Evolutionary conservation across 2,113 vertebrate genomes (phyloP), one percentile per base, ranked within the genome.

Genomic region (Heterotis niloticus): DNA sequence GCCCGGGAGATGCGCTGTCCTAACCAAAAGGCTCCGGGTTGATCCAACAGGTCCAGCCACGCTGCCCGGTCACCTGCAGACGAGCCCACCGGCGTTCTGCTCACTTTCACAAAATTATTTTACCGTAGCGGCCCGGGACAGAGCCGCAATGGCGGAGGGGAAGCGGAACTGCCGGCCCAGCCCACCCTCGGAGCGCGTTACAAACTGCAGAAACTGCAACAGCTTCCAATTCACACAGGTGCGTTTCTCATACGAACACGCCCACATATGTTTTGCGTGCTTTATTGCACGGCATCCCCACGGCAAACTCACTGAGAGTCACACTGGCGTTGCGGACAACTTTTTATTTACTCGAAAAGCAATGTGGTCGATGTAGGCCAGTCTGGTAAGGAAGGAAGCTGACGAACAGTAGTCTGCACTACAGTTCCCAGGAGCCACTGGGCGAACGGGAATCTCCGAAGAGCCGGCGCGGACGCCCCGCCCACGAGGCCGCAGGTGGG

Each of bases 91-190:
- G 52, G n/a, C 51, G 64, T 64, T 76, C 78, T 16, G 17, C 56
- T 76, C 65, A 34, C 65, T 66, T 81, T 71, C n/a, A n/a, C n/a
- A n/a, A n/a, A n/a, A n/a, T 64, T 75, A 69, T 64, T 72, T 44
- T 44, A 79, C 59, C 78, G 79, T 79, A 64, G 77, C 79, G 67
- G 69, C 80, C 81, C 75, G 59, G 68, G 77, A 73, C 76, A 77
- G 78, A 79, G 67, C 71, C 78, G 77, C 78, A 82, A 86, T 84
- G 77, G 83, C 85, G 82, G 85, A 84, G 80, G 77, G 82, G 84
- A 85, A 87, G 84, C 86, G 86, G 86, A 87, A 87, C 83, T 87
- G 51, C 66, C 56, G 79, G 72, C 83, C 86, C 81, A 85, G 34
- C 86, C 86, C 84, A 85, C 23, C 7, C 60, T 69, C 57, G 69